Percentiles rank a stretch among this genome's conserved stretches.
These are phyloP conservation scores for Enteromius fasciolatus DNA, from an alignment of 2,797 vertebrate species.

Conservation along the genomic window DNA sequence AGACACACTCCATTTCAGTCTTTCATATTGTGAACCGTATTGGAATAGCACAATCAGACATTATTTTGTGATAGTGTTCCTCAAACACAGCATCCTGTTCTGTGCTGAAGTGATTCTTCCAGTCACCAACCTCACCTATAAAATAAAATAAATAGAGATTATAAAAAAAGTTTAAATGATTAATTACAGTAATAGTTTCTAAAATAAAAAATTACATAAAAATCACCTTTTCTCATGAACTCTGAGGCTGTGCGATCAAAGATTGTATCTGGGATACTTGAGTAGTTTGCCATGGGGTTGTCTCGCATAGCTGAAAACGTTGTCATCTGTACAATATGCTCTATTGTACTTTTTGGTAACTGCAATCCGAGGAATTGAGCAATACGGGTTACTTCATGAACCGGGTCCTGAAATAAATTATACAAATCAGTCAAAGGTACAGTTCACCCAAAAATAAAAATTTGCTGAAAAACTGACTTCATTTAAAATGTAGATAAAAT, in stretches of 20 bases:
- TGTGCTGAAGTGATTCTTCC: slow-evolving; percentile 66
- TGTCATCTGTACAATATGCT: slow-evolving; percentile 67
- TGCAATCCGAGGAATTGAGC: slow-evolving; percentile 68
- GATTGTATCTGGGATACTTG: slow-evolving; percentile 54
- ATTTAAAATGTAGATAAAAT: neutral
- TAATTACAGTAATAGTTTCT: too few species aligned
- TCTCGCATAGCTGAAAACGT: slow-evolving; percentile 76
- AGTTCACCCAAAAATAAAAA: neutral
- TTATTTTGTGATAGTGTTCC: slow-evolving; percentile 60
- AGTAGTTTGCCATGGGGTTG: slow-evolving; percentile 78
- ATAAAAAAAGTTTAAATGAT: neutral
- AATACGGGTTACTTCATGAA: slow-evolving; percentile 72
- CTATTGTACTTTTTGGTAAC: slow-evolving; percentile 59
- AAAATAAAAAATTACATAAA: neutral
- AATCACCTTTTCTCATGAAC: slow-evolving; percentile 81
- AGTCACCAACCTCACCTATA: slow-evolving; percentile 67
- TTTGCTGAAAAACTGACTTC: neutral
- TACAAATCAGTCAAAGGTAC: neutral
- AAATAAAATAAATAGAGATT: slow-evolving; percentile 18
- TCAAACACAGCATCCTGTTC: slow-evolving; percentile 66
- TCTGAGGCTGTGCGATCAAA: slow-evolving; percentile 70
- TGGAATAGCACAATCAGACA: slow-evolving; percentile 59
- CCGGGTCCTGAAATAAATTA: slow-evolving; percentile 67
- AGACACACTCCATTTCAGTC: neutral
- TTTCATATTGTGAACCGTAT: slow-evolving; percentile 59